Percentiles rank a stretch among this genome's conserved stretches.
Evolutionary conservation across 2,113 vertebrate genomes (phyloP).

Genomic region (Aegithalos caudatus): DNA sequence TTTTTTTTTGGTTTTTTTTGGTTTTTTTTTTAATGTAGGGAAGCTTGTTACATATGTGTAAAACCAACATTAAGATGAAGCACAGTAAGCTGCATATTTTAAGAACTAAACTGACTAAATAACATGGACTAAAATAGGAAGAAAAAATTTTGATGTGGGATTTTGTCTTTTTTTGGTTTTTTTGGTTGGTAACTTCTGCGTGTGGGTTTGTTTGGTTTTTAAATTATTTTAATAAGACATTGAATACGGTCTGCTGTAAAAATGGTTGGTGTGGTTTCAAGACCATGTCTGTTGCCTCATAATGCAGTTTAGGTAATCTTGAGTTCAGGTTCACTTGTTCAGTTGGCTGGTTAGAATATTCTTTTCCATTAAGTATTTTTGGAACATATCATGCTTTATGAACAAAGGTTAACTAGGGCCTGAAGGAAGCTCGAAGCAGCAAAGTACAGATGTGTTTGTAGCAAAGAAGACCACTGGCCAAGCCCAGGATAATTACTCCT

Average conservation of each 20-base stretch:
- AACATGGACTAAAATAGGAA: not conserved
- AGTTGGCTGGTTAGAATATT: not conserved
- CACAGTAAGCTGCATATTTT: not conserved
- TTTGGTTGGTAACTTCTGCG: not conserved
- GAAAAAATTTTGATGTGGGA: not conserved
- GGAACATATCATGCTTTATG: not conserved
- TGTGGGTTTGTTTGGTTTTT: fast-evolving
- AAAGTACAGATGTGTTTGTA: not conserved
- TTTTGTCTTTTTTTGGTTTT: not conserved
- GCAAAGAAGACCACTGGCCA: not conserved
- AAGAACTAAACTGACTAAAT: not conserved
- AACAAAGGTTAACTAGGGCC: constrained; percentile 44
- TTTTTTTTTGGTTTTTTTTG: not conserved
- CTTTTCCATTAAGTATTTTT: constrained; percentile 3
- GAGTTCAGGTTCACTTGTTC: not conserved
- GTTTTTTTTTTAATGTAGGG: not conserved
- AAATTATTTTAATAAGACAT: not conserved
- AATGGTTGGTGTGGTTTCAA: not conserved
- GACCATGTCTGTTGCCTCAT: not conserved
- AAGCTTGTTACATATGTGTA: not conserved
- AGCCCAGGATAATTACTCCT: not conserved
- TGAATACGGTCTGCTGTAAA: not conserved
- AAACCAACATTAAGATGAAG: not conserved
- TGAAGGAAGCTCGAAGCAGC: constrained; percentile 27
- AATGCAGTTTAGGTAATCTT: not conserved